Conservation (phyloP, 2,113 vertebrate species). For the Lepidothrix coronata region DNA sequence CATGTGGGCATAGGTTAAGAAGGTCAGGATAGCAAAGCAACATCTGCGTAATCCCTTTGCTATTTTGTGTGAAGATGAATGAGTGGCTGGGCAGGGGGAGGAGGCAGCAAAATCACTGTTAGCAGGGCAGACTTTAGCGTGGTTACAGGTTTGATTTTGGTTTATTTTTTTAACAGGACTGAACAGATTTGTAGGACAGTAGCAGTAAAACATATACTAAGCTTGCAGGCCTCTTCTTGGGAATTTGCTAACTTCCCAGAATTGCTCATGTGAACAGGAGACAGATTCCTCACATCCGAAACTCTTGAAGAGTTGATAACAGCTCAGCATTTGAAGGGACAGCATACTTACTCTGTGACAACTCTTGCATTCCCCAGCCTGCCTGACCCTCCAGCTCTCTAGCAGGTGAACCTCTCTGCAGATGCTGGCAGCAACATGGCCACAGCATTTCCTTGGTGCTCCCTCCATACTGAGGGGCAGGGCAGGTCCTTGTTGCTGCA, state of each 20-base stretch:
- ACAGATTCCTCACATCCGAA: neutral
- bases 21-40: constrained; percentile 56
- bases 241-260: neutral
- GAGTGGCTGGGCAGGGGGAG: neutral
- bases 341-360: neutral
- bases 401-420: neutral
- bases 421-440: neutral
- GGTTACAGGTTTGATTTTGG: neutral
- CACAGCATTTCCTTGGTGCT: neutral
- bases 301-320: neutral
- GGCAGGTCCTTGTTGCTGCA: neutral
- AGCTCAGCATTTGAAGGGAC: neutral
- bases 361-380: neutral
- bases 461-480: rapidly evolving
- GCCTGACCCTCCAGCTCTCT: neutral
- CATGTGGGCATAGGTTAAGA: constrained; percentile 49
- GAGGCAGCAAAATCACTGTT: neutral
- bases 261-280: neutral
- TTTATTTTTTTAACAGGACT: neutral
- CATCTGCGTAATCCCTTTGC: constrained; percentile 48
- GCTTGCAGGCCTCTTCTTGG: neutral
- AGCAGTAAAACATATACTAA: neutral
- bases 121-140: neutral
- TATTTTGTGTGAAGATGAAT: constrained; percentile 49
- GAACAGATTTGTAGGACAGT: neutral